These are phyloP conservation scores for Sminthurides bifidus DNA, from an alignment of 1,140 invertebrate species.

Conservation along the genomic window DNA sequence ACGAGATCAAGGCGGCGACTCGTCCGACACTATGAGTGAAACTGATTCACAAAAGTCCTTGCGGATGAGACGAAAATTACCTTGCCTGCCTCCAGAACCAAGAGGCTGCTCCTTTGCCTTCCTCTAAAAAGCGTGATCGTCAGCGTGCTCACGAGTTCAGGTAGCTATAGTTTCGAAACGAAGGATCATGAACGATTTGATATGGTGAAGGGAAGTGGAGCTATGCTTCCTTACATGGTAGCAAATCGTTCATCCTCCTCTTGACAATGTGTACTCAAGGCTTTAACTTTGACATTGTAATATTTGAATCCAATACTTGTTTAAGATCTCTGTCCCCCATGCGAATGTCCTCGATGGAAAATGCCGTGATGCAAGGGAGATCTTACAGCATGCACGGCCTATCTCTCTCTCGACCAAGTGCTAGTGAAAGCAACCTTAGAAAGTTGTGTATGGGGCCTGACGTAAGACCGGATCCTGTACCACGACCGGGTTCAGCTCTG, in stretches of 20 bases:
- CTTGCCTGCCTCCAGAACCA: conserved; percentile 47
- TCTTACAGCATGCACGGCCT: conserved; percentile 33
- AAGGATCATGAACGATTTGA: too few relatives aligned
- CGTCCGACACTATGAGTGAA: conserved; percentile 44
- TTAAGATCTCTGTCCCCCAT: conserved; percentile 34
- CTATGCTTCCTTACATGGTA: too few relatives aligned
- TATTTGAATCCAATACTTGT: neutral
- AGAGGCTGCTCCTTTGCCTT: conserved; percentile 42
- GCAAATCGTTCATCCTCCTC: too few relatives aligned
- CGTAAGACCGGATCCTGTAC: conserved; percentile 33
- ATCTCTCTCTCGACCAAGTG: conserved; percentile 38
- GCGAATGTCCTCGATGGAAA: conserved; percentile 39
- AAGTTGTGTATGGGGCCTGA: conserved; percentile 34
- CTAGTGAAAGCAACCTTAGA: conserved; percentile 41
- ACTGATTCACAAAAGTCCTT: conserved; percentile 44
- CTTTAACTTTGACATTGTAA: too few relatives aligned
- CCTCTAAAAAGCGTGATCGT: conserved; percentile 36
- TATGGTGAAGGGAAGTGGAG: too few relatives aligned
- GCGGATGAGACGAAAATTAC: conserved; percentile 45
- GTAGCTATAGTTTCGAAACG: too few relatives aligned
- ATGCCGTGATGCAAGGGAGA: conserved; percentile 30
- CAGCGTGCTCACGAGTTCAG: conserved; percentile 36
- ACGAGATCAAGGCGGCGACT: conserved; percentile 37
- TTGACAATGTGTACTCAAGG: too few relatives aligned
- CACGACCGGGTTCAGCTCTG: conserved; percentile 40